phyloP scores from a whole-genome alignment of 2,888 invertebrate species.

The Ariolimax columbianus region DNA sequence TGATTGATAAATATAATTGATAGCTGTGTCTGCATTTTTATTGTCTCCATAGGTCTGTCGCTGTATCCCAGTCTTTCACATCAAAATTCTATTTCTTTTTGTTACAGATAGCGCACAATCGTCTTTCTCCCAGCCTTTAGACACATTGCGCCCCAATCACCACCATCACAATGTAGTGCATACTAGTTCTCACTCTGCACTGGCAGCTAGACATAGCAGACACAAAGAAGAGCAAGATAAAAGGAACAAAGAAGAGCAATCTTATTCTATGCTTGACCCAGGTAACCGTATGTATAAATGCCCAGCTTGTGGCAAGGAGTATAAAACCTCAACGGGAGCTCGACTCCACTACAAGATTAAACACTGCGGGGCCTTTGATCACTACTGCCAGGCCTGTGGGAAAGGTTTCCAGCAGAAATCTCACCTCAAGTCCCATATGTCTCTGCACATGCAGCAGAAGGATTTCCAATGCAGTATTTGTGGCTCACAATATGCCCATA shows the following conservation, averaged over 20 bases:
- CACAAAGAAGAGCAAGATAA: conserved; percentile 6
- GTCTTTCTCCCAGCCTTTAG: conserved; percentile 27
- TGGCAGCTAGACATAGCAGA: not conserved
- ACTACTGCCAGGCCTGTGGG: conserved; percentile 54
- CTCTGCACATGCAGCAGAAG: conserved; percentile 53
- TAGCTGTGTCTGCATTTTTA: not conserved
- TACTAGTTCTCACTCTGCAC: not conserved
- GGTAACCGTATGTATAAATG: conserved; percentile 36
- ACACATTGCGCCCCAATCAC: not conserved
- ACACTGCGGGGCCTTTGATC: conserved; percentile 53
- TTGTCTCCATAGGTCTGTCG: not conserved
- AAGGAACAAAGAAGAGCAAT: conserved; percentile 11
- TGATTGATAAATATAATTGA: no score
- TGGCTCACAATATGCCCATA: conserved; percentile 54
- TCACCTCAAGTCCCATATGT: conserved; percentile 55
- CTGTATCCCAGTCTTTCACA: not conserved
- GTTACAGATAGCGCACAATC: conserved; percentile 41
- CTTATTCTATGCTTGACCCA: conserved; percentile 32
- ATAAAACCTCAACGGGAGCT: conserved; percentile 52
- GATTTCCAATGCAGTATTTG: conserved; percentile 53
- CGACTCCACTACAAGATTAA: conserved; percentile 53
- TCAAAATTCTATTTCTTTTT: conserved; percentile 31
- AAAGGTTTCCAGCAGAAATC: conserved; percentile 57
- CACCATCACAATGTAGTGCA: conserved; percentile 1
- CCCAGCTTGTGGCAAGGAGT: conserved; percentile 51